Conservation (phyloP, 2,113 vertebrate genomes). For the Percina caprodes region DNA sequence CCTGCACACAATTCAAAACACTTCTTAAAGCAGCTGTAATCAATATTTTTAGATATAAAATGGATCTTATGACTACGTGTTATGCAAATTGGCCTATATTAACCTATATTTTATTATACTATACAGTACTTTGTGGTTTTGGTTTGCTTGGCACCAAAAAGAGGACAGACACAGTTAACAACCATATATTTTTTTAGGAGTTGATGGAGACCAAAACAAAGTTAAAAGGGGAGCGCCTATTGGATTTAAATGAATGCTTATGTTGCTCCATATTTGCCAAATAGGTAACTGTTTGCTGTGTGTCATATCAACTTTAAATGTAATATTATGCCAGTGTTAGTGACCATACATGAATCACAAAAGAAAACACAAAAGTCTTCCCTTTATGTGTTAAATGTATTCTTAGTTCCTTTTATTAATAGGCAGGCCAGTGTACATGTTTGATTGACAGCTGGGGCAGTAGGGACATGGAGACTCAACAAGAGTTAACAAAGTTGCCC, state of each 20-base stretch:
- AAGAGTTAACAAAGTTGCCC: neutral
- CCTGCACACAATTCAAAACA: conserved; percentile 2
- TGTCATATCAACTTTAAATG: neutral
- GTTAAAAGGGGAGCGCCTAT: neutral
- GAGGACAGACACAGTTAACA: neutral
- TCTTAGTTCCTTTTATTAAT: neutral
- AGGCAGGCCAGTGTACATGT: no score
- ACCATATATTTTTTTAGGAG: neutral
- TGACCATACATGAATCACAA: no score
- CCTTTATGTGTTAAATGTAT: neutral
- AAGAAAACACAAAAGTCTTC: neutral
- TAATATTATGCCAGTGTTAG: neutral
- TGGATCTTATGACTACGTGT: neutral
- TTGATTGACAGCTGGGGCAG: no score
- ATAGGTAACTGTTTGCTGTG: neutral
- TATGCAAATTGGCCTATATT: no score
- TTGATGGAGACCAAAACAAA: neutral
- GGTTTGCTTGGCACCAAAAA: neutral
- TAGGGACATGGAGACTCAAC: neutral
- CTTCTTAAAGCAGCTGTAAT: neutral
- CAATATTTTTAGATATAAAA: neutral
- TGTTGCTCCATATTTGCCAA: neutral
- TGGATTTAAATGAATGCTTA: neutral
- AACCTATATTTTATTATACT: no score
- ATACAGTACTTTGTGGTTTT: no score